Evolutionary conservation across 2,113 vertebrate genomes (phyloP), one percentile per base, ranked within the genome.

Genomic region (Pelmatolapia mariae): DNA sequence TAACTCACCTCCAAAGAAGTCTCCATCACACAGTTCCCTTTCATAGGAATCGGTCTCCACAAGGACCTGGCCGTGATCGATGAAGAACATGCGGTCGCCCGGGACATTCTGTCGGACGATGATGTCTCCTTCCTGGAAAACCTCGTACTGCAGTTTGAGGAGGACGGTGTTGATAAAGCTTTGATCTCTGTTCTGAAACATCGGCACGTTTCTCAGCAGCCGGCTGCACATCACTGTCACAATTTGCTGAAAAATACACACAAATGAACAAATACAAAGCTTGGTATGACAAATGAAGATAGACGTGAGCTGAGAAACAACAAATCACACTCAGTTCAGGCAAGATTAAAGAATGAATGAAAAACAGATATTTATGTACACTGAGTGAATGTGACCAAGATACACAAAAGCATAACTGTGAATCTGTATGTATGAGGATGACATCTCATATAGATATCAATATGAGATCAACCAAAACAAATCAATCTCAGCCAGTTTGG

Each of bases 11-110:
- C 95, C 96, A 80, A 96, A 96, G 52, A 89, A 95, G 54, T 96
- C 96, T 84, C 96, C 95, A 12, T 96, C 95, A 71, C 93, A 95
- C 71, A 96, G 94, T 29, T 96, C 95, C 84, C 87, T 94, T 78
- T 94, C 89, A 43, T 88, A 91, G 45, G 89, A 91, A 0, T 94
- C 91, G 0, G 83, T 94, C 95, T 95, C 95, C 89, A 93, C 50
- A 8, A 95, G 82, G 45, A 96, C 96, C 83, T 95, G 93, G 4
- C 93, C 91, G 4, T 92, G 91, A 45, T 95, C 93, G 50, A 96
- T 94, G 90, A 97, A 92, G 84, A 95, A 96, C 96, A 97, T 96
- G 52, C 92, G 95, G 59, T 95, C 86, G 4, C 93, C 94, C 0
- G 90, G 92, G 19, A 93, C 91, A 4, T 90, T 85, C 68, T 93